Percentiles rank a stretch among this genome's conserved stretches.
phyloP scores from a whole-genome alignment of 2,888 invertebrate species.

The Lissonota sp. region DNA sequence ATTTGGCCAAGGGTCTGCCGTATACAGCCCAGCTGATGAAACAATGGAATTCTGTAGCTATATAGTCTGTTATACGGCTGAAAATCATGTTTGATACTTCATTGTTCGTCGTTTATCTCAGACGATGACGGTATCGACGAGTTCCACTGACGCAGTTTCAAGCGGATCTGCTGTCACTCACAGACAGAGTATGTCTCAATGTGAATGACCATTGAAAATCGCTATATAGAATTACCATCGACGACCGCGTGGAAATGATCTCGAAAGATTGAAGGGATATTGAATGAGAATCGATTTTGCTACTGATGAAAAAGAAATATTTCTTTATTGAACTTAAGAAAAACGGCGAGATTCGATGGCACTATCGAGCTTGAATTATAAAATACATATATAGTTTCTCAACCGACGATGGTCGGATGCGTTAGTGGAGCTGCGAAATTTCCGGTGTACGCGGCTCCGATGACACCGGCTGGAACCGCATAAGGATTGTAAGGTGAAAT shows the following conservation, averaged over 20 bases:
- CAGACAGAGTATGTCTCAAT: background rate
- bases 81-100: no score
- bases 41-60: no score
- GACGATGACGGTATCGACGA: background rate
- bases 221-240: no score
- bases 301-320: slow-evolving; percentile 38
- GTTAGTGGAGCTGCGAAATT: slow-evolving; percentile 65
- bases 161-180: background rate
- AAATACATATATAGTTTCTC: slow-evolving; percentile 13
- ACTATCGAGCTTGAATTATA: background rate
- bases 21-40: no score
- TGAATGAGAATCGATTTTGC: background rate
- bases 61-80: no score
- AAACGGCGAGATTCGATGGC: slow-evolving; percentile 27
- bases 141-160: background rate
- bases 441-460: slow-evolving; percentile 64
- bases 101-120: no score
- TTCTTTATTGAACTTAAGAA: no score
- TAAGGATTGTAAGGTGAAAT: slow-evolving; percentile 77
- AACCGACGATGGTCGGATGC: slow-evolving; percentile 63
- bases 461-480: slow-evolving; percentile 72
- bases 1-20: no score
- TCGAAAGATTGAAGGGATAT: background rate
- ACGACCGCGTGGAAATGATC: no score
- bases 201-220: no score